These are phyloP conservation scores for Petrocephalus schoutedeni DNA, from an alignment of 2,797 vertebrate genomes.

Conservation along the genomic window DNA sequence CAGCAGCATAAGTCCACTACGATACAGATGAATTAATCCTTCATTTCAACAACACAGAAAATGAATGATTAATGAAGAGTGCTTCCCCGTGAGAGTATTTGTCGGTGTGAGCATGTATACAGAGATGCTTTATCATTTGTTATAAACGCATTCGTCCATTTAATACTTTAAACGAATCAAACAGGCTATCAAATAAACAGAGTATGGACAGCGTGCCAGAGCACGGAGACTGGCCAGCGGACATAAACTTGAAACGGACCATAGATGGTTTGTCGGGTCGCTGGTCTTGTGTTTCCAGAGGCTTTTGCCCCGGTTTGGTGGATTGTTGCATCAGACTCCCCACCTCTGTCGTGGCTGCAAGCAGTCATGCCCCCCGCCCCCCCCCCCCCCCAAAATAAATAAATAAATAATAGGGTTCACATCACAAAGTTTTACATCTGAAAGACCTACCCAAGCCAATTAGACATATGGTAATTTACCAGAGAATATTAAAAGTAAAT, in stretches of 20 bases:
- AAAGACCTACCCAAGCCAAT: neutral
- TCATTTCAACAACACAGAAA: conserved; percentile 28
- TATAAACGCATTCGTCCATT: neutral
- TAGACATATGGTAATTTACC: neutral
- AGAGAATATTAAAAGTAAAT: neutral
- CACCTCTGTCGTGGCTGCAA: neutral
- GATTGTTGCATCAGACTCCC: neutral
- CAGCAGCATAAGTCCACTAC: neutral
- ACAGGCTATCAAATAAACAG: neutral
- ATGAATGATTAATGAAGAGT: conserved; percentile 19
- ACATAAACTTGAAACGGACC: neutral
- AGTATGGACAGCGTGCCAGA: neutral
- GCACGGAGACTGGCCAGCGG: neutral
- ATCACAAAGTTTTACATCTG: neutral
- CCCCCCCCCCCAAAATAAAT: neutral
- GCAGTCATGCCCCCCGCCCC: neutral
- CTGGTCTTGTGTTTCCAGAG: neutral
- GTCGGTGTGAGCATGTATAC: conserved; percentile 16
- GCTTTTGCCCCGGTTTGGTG: neutral
- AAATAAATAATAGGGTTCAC: neutral
- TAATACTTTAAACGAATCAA: neutral
- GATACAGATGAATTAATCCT: neutral
- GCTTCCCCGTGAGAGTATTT: conserved; percentile 26
- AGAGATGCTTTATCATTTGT: neutral
- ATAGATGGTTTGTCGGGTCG: neutral